Base-by-base conservation (phyloP, 2,113 vertebrate species). In the Andinoacara biseriatus region DNA sequence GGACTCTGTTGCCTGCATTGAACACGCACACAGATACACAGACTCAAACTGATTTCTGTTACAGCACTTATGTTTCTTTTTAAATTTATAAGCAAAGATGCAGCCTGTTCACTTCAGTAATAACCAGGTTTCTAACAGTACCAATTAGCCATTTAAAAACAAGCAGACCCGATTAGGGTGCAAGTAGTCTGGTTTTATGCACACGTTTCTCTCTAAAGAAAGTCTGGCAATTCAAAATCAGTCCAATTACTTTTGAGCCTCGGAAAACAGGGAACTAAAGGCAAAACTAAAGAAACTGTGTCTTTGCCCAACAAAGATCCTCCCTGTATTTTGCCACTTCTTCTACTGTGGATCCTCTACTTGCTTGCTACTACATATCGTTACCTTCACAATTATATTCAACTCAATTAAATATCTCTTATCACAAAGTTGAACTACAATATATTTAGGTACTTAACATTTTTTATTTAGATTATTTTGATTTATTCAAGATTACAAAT, bases 1-100 rank as follows among this genome's bases (percentile, higher is more conserved):
- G 20, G 90, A 91, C 63, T 97, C 96, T 69, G 96, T 97, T 57
- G 96, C 94, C 98, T 99, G 13, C 80, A 80, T 62, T 7, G 11
- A 17, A 74, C 5, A 84, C 13, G 82, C 3, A 81, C 24, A 77
- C 43, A 83, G 7, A 60, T 43, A 82, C 52, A 80, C 14, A 81
- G 17, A 80, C n/a, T 59, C 14, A 17, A 24, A 26, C 2, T 29
- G 11, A 29, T 5, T 24, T 58, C 58, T 24, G 52, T 57, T 35
- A 33, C 29, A 54, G 26, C 33, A 56, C 20, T 40, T 40, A 10
- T 11, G 10, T 40, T 10, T 40, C 38, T 40, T 10, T 11, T 11
- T 40, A 11, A 40, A 40, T 40, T 40, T 40, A 40, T 40, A 40
- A 40, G 10, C 38, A 40, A 40, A 40, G 38, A 11, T 2, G 8